phyloP scores from a whole-genome alignment of 2,113 vertebrate genomes.

The Ptilonorhynchus violaceus region DNA sequence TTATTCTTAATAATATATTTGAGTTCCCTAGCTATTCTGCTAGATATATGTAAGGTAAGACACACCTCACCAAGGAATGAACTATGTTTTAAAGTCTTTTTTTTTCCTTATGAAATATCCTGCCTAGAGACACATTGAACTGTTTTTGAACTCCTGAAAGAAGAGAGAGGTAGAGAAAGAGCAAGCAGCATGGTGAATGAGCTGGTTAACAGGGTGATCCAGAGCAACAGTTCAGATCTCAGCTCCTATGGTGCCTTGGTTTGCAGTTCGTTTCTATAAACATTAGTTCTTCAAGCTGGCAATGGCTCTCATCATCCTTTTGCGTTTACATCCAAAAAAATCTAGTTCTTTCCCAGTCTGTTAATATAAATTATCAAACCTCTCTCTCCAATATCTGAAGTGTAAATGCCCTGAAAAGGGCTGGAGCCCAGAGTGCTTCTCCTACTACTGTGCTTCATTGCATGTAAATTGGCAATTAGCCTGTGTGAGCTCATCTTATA shows the following conservation, averaged over 20 bases:
- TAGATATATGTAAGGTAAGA: not conserved
- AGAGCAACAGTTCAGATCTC: not conserved
- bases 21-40: conserved; percentile 3
- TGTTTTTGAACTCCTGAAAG: not conserved
- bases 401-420: not conserved
- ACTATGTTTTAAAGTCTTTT: not conserved
- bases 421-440: not conserved
- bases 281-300: not conserved
- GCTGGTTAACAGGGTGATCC: not conserved
- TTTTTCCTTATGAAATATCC: not conserved
- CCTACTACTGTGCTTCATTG: not conserved
- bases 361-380: not conserved
- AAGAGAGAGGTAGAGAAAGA: not conserved
- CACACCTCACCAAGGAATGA: conserved; percentile 18
- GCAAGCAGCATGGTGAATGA: not conserved
- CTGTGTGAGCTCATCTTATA: not conserved
- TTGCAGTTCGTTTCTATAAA: not conserved
- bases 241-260: not conserved
- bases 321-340: not conserved
- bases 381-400: not conserved
- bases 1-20: conserved; percentile 31
- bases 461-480: not conserved
- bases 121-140: not conserved
- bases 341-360: not conserved
- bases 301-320: not conserved